Percentiles rank a stretch among this genome's conserved stretches.
phyloP scores from a whole-genome alignment of 2,113 vertebrate species.

The Isurus oxyrinchus region DNA sequence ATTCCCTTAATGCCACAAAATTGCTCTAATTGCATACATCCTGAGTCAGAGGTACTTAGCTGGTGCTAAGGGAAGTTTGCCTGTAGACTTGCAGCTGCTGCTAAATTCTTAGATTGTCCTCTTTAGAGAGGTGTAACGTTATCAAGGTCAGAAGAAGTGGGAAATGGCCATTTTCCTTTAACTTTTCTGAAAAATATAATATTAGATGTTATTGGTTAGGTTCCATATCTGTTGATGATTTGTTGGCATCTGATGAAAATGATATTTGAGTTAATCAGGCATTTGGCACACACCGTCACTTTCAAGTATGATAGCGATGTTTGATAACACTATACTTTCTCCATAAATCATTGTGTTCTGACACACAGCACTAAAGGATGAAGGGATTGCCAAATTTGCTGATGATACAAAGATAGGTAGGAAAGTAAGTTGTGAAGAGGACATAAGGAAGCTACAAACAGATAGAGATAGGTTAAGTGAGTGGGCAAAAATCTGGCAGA shows the following conservation, averaged over 20 bases:
- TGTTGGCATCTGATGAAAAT: background rate
- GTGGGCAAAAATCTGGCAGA: no score
- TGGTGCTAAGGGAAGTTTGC: background rate
- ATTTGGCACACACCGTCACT: background rate
- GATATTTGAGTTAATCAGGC: background rate
- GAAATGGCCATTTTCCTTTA: background rate
- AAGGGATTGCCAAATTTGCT: no score
- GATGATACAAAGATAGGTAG: no score
- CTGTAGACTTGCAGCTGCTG: background rate
- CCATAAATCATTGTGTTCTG: background rate
- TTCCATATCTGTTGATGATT: background rate
- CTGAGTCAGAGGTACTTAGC: background rate
- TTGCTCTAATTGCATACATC: background rate
- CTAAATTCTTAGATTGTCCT: background rate
- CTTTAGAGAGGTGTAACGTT: background rate
- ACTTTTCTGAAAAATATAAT: background rate
- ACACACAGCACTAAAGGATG: background rate
- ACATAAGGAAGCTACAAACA: no score
- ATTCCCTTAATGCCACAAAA: background rate
- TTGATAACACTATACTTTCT: background rate
- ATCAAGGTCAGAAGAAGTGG: background rate
- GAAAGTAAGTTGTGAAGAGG: no score
- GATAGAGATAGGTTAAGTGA: no score
- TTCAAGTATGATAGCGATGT: background rate
- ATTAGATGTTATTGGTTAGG: background rate